phyloP scores from a whole-genome alignment of 2,797 vertebrate species.

The Macropodus opercularis region DNA sequence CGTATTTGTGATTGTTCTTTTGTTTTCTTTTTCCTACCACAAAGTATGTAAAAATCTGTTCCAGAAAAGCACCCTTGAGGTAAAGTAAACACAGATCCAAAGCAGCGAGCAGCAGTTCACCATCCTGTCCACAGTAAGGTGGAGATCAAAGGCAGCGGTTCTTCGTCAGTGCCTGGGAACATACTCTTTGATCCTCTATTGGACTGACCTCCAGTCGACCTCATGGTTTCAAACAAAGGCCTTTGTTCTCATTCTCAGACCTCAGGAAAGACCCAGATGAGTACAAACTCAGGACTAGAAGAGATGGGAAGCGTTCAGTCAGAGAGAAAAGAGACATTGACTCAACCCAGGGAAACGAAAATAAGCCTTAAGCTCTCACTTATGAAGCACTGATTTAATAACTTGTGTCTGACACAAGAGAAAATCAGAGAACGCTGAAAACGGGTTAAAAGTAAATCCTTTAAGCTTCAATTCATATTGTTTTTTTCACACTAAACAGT shows the following conservation, averaged over 20 bases:
- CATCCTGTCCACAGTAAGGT: constrained; percentile 73
- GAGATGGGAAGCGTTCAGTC: constrained; percentile 31
- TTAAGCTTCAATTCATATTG: no score
- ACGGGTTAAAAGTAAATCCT: no score
- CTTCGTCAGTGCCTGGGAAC: constrained; percentile 67
- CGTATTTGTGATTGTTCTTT: not conserved
- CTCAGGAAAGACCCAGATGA: constrained; percentile 52
- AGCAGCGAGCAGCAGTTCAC: constrained; percentile 61
- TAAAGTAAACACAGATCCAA: constrained; percentile 74
- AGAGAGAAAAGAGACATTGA: constrained; percentile 16
- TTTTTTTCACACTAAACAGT: not conserved
- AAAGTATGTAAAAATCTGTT: constrained; percentile 33
- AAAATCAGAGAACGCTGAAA: no score
- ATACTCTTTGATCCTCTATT: constrained; percentile 79
- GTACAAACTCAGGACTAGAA: constrained; percentile 40
- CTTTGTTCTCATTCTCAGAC: constrained; percentile 71
- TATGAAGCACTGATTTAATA: constrained; percentile 2
- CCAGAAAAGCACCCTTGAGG: constrained; percentile 63
- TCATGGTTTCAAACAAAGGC: constrained; percentile 70
- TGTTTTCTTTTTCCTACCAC: constrained; percentile 30
- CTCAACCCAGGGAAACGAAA: constrained; percentile 6
- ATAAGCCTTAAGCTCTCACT: not conserved
- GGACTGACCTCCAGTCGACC: constrained; percentile 77
- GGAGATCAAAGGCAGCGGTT: constrained; percentile 75
- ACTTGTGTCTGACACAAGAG: no score